A percentile compares a stretch with the other conserved stretches of the same genome.
Conservation (phyloP, 2,797 vertebrate genomes). For the Hemibagrus guttatus region DNA sequence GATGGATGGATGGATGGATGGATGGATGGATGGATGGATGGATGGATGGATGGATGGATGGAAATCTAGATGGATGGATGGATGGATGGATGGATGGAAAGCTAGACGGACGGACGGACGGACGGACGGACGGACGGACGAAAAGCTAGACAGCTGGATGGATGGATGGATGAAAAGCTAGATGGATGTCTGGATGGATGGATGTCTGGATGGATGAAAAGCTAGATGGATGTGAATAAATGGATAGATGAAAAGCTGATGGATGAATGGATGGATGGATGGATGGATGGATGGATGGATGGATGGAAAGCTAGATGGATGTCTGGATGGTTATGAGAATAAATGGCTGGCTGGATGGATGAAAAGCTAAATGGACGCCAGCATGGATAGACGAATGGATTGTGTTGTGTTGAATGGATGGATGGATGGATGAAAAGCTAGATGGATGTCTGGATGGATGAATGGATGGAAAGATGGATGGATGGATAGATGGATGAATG, state of each 20-base stretch:
- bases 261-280: background rate
- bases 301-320: too few relatives aligned
- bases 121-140: background rate
- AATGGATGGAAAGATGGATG: background rate
- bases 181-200: background rate
- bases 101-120: background rate
- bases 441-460: too few relatives aligned
- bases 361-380: background rate
- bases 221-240: background rate
- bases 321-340: background rate
- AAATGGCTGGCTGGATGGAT: background rate
- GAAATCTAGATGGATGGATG: background rate
- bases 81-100: background rate
- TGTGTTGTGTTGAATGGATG: background rate
- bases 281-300: background rate
- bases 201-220: background rate
- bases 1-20: background rate
- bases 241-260: background rate
- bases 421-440: too few relatives aligned
- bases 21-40: background rate
- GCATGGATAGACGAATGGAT: background rate
- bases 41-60: too few relatives aligned
- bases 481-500: background rate
- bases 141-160: background rate
- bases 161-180: too few relatives aligned